Evolutionary conservation across 1,140 invertebrate genomes (phyloP), one percentile per base, ranked within the genome.

Genomic region (Pantala flavescens): DNA sequence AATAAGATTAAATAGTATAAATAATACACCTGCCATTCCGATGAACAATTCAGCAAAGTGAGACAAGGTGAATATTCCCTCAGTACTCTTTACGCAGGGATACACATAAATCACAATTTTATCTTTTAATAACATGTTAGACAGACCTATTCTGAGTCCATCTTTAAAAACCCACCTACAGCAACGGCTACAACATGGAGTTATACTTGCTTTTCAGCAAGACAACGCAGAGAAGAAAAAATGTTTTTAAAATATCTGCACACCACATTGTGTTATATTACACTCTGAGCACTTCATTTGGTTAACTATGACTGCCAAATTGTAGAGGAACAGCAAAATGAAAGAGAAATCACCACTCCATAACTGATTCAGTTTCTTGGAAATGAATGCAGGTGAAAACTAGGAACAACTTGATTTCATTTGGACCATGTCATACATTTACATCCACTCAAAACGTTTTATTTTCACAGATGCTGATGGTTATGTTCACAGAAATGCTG

Each of bases 1-100:
- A 63, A 63, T 63, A 63, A 63, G 49, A 63, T 63, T 63, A 63
- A 63, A 63, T 63, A 63, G 49, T 63, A 63, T 63, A 63, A 63
- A 63, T 63, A 63, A 63, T 63, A 63, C 49, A 63, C 49, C 49
- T 63, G 49, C 49, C 49, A 63, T 63, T 63, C 49, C 49, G 49
- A 63, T 63, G 49, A 63, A 63, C 49, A 63, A 63, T 63, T 63
- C 12, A 63, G 49, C 49, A 63, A 16, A 63, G 28, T 63, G 49
- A 63, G 49, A 63, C 49, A 63, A 63, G 49, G 49, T 63, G 49
- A 63, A 63, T 63, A 63, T 63, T 63, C 49, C 49, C n/a, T 63
- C 49, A 63, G n/a, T 19, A 63, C 49, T 63, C 49, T 63, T 63
- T 63, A 63, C n/a, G 49, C 49, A 63, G 49, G 49, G 16, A 63